A percentile compares a stretch with the other conserved stretches of the same genome.
Evolutionary conservation across 2,888 invertebrate species (phyloP).

Genomic region (Lymantria monacha): DNA sequence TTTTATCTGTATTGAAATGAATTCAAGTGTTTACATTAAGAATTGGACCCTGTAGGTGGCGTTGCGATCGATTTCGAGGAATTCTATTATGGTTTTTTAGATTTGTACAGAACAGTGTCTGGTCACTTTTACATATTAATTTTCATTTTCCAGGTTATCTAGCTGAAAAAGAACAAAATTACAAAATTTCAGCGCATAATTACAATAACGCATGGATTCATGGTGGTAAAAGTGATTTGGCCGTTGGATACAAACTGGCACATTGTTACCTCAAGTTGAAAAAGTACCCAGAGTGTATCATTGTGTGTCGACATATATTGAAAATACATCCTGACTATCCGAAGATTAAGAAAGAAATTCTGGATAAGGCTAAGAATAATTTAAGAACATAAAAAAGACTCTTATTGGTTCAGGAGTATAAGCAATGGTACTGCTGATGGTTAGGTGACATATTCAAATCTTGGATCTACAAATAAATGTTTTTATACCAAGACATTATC

Average conservation of each 20-base stretch:
- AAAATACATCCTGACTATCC: slow-evolving; percentile 93
- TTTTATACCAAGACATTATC: too few species aligned
- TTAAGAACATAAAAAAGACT: slow-evolving; percentile 84
- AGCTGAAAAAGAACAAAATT: slow-evolving; percentile 95
- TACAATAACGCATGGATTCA: slow-evolving; percentile 94
- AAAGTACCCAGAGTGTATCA: slow-evolving; percentile 93
- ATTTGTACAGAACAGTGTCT: too few species aligned
- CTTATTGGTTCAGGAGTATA: too few species aligned
- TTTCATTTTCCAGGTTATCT: slow-evolving; percentile 84
- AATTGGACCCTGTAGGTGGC: too few species aligned
- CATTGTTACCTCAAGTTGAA: slow-evolving; percentile 95
- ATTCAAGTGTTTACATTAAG: too few species aligned
- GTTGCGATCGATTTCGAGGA: too few species aligned
- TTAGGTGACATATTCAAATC: too few species aligned
- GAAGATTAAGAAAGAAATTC: slow-evolving; percentile 94
- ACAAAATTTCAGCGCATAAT: slow-evolving; percentile 90
- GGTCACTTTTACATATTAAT: too few species aligned
- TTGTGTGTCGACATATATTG: slow-evolving; percentile 91
- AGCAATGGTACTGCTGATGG: too few species aligned
- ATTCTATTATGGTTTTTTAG: too few species aligned
- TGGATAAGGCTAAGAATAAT: slow-evolving; percentile 93
- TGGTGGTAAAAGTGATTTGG: slow-evolving; percentile 90
- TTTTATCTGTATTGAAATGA: too few species aligned
- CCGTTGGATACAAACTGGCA: slow-evolving; percentile 95
- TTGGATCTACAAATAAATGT: too few species aligned